Evolutionary conservation across 2,797 vertebrate genomes (phyloP).

Genomic region (Heteromormyrus szaboi): DNA sequence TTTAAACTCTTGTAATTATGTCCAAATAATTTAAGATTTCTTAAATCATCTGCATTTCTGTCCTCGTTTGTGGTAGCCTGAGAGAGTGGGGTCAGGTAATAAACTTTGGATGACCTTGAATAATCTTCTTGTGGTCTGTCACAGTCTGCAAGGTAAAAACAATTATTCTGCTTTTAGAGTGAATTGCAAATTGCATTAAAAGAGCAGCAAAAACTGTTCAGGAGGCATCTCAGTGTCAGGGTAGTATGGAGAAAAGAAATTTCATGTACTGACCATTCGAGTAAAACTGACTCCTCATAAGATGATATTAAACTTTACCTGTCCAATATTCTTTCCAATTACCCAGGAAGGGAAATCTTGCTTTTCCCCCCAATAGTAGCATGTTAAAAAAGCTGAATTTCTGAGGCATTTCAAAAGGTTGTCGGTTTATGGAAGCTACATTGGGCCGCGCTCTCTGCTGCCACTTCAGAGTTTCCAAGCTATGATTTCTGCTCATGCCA

Average conservation of each 20-base stretch:
- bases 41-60: background rate
- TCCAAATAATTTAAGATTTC: background rate
- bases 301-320: slow-evolving; percentile 71
- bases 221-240: background rate
- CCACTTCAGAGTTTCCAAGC: slow-evolving; percentile 43
- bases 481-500: slow-evolving; percentile 47
- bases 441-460: slow-evolving; percentile 14
- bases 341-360: slow-evolving; percentile 52
- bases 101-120: slow-evolving; percentile 10
- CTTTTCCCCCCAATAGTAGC: slow-evolving; percentile 24
- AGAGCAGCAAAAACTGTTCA: background rate
- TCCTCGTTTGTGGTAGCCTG: background rate
- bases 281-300: slow-evolving; percentile 67
- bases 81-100: background rate
- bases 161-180: background rate
- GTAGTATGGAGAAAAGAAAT: slow-evolving; percentile 30
- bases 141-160: background rate
- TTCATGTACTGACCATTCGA: slow-evolving; percentile 37
- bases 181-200: background rate
- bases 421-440: slow-evolving; percentile 36
- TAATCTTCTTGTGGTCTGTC: background rate
- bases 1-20: background rate
- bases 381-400: slow-evolving; percentile 58
- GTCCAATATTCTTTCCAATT: slow-evolving; percentile 65
- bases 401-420: slow-evolving; percentile 59